phyloP scores from a whole-genome alignment of 2,113 vertebrate species.

The Osmerus mordax region DNA sequence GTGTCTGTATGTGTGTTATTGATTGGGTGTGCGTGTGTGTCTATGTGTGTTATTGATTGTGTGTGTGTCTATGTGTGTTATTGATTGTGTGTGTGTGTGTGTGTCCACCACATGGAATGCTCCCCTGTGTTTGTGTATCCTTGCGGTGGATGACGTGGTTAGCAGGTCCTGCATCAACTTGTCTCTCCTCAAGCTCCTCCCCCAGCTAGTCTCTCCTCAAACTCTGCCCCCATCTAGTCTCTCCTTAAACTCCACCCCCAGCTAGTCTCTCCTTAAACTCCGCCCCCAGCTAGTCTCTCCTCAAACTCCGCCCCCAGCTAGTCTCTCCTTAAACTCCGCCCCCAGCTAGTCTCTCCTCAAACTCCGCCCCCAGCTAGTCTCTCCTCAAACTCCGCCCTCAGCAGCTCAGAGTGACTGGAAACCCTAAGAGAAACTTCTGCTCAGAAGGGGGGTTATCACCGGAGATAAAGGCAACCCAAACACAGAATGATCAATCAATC shows the following conservation, averaged over 20 bases:
- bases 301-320: slow-evolving; percentile 49
- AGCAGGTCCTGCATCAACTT: slow-evolving; percentile 26
- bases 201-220: slow-evolving; percentile 43
- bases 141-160: too few relatives aligned
- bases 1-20: too few relatives aligned
- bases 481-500: slow-evolving; percentile 71
- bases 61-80: too few relatives aligned
- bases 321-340: slow-evolving; percentile 20
- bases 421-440: slow-evolving; percentile 29
- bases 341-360: slow-evolving; percentile 43
- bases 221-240: slow-evolving; percentile 38
- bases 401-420: slow-evolving; percentile 57
- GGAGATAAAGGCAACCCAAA: slow-evolving; percentile 64
- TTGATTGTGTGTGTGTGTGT: too few relatives aligned
- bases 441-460: slow-evolving; percentile 41
- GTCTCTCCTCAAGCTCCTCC: slow-evolving; percentile 28
- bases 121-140: too few relatives aligned
- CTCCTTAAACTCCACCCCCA: slow-evolving; percentile 32
- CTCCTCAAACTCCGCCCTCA: slow-evolving; percentile 15
- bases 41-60: too few relatives aligned
- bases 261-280: slow-evolving; percentile 34
- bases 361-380: slow-evolving; percentile 42
- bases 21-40: too few relatives aligned
- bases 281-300: slow-evolving; percentile 29
- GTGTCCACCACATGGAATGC: too few relatives aligned